Conservation (phyloP, 2,888 invertebrate species). For the Dexiosoma caninum region DNA sequence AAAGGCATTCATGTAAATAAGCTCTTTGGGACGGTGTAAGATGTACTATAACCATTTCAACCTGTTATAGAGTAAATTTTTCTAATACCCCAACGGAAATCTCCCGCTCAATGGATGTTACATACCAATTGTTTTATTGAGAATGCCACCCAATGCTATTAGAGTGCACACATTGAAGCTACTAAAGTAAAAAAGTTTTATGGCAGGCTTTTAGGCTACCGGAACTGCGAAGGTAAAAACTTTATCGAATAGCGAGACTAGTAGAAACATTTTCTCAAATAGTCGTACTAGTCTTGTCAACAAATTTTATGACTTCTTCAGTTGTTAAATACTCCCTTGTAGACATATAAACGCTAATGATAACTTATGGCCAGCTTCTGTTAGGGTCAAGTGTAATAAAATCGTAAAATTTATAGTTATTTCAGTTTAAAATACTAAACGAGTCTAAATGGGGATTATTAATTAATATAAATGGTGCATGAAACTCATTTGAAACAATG, state of each 20-base stretch:
- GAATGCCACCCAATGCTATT: neutral
- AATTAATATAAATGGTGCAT: constrained; percentile 42
- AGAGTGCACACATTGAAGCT: neutral
- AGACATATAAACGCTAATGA: constrained; percentile 26
- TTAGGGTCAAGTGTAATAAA: constrained; percentile 48
- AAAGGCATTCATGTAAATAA: too few relatives aligned
- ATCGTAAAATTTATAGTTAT: constrained; percentile 44
- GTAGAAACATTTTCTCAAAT: neutral
- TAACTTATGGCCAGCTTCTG: constrained; percentile 13
- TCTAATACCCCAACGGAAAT: too few relatives aligned
- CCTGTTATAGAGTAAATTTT: too few relatives aligned
- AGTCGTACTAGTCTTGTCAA: neutral
- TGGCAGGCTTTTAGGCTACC: neutral
- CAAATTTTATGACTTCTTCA: constrained; percentile 24
- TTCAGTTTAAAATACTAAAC: constrained; percentile 38
- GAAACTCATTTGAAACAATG: neutral
- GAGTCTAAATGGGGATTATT: constrained; percentile 24
- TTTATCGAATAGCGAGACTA: neutral
- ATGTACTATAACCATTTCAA: too few relatives aligned
- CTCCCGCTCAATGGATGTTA: too few relatives aligned
- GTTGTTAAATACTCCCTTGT: neutral
- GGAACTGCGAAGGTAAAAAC: neutral
- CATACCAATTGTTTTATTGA: too few relatives aligned
- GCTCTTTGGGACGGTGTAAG: too few relatives aligned
- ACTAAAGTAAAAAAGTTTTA: neutral